Conservation (phyloP, 1,140 invertebrate genomes). For the Danaus plexippus region DNA sequence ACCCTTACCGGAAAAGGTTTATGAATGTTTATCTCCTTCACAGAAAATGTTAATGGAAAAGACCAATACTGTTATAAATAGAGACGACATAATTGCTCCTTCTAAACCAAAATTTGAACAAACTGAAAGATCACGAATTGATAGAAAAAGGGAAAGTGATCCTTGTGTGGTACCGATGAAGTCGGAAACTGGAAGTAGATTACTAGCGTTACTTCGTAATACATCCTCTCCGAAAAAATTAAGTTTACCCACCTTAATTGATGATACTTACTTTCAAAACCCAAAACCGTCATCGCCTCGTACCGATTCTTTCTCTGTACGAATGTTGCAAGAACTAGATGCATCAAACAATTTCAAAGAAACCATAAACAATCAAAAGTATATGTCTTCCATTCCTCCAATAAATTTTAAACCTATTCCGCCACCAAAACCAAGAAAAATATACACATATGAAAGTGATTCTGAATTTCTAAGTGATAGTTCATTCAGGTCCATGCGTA, state of each 20-base stretch:
- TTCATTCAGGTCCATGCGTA: conserved; percentile 52
- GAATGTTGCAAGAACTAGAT: conserved; percentile 16
- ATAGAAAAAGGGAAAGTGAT: too few species aligned
- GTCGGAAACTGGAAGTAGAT: conserved; percentile 61
- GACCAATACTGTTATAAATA: conserved; percentile 49
- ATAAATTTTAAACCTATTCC: conserved; percentile 37
- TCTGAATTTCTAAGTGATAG: conserved; percentile 47
- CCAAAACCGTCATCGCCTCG: conserved; percentile 1
- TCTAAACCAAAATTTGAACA: too few species aligned
- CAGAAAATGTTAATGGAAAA: conserved; percentile 74
- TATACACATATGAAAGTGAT: conserved; percentile 56
- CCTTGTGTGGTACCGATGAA: conserved; percentile 26
- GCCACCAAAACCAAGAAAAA: conserved; percentile 47
- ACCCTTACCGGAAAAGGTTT: conserved; percentile 73
- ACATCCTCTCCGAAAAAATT: conserved; percentile 42
- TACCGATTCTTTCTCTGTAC: conserved; percentile 13
- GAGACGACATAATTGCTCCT: conserved; percentile 3
- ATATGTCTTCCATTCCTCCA: not conserved
- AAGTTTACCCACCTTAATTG: conserved; percentile 20
- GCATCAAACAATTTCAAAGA: conserved; percentile 14
- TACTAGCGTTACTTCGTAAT: conserved; percentile 54
- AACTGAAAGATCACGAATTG: too few species aligned
- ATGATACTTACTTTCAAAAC: not conserved
- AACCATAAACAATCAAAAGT: conserved; percentile 8
- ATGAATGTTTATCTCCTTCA: conserved; percentile 80